Evolutionary conservation across 2,113 vertebrate genomes (phyloP), one percentile per base, ranked within the genome.

Genomic region (Empidonax alnorum): DNA sequence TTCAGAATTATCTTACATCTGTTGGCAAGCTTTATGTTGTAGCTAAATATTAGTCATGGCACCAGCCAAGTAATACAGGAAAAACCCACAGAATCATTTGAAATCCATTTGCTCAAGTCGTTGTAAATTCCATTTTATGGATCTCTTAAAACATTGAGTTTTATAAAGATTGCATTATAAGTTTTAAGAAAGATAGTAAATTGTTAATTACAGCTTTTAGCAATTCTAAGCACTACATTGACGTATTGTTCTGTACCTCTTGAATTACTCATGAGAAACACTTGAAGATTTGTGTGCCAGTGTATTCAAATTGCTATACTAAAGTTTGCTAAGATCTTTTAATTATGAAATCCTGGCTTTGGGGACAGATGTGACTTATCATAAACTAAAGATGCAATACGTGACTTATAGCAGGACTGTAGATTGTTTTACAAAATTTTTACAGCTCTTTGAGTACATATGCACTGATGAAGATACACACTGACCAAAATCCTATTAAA

Each of bases 41-140:
- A 93, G 91, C 75, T 94, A 90, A 94, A 63, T n/a, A 91, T 95
- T 83, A 76, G 74, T 91, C 42, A 37, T 87, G 91, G 59, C 28
- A 84, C 65, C 71, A 94, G 78, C 47, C 59, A 93, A 80, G 24
- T 62, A 80, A 82, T 84, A 52, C 41, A 75, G 83, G 66, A 79
- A 84, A 91, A 77, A 9, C 28, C 46, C 56, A 69, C 14, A 73
- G 69, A 91, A 80, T 69, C n/a, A 46, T 69, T 49, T 55, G 33
- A 84, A 68, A 87, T 39, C 22, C 85, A 12, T 94, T 78, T 87
- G 14, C 35, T 55, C 6, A 39, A 86, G 22, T 52, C 16, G 56
- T 65, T 83, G 35, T n/a, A 46, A 75, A n/a, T 96, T 91, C 61
- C 14, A 8, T 93, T 93, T 85, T 59, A 55, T 52, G 37, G 14